Conservation (phyloP, 2,888 invertebrate species). For the Erebia palarica region DNA sequence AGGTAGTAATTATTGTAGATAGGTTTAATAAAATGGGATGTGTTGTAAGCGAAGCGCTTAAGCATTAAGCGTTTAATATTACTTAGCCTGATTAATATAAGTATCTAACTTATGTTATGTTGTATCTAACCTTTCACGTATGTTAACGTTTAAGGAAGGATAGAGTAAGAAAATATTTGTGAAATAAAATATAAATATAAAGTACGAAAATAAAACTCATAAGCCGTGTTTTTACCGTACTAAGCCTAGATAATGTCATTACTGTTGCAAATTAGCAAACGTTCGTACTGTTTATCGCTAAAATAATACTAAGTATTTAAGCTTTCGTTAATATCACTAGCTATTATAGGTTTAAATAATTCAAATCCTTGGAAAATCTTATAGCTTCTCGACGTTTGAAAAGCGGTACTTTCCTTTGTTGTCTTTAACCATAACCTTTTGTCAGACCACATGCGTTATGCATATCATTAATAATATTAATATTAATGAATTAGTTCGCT, state of each 20-base stretch:
- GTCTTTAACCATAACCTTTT: conserved; percentile 33
- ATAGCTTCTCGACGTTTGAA: conserved; percentile 10
- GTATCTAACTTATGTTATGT: conserved; percentile 17
- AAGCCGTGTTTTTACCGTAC: conserved; percentile 33
- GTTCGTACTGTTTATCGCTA: conserved; percentile 15
- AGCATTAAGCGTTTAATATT: conserved; percentile 42
- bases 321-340: conserved; percentile 26
- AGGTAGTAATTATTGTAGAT: conserved; percentile 35
- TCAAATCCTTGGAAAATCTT: conserved; percentile 14
- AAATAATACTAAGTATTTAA: conserved; percentile 27
- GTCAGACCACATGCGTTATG: conserved; percentile 38
- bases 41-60: conserved; percentile 46
- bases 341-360: conserved; percentile 24
- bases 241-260: conserved; percentile 33
- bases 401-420: conserved; percentile 40
- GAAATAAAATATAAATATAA: conserved; percentile 19
- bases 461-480: conserved; percentile 17
- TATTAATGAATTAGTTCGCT: conserved; percentile 27
- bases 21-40: conserved; percentile 34
- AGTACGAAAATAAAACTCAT: not conserved
- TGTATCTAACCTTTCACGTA: conserved; percentile 16
- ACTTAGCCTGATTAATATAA: conserved; percentile 25
- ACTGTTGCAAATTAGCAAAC: conserved; percentile 5
- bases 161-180: conserved; percentile 30
- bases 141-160: conserved; percentile 24